Percentiles rank a stretch among this genome's conserved stretches.
Conservation (phyloP, 2,113 vertebrate genomes). For the Meleagris gallopavo region DNA sequence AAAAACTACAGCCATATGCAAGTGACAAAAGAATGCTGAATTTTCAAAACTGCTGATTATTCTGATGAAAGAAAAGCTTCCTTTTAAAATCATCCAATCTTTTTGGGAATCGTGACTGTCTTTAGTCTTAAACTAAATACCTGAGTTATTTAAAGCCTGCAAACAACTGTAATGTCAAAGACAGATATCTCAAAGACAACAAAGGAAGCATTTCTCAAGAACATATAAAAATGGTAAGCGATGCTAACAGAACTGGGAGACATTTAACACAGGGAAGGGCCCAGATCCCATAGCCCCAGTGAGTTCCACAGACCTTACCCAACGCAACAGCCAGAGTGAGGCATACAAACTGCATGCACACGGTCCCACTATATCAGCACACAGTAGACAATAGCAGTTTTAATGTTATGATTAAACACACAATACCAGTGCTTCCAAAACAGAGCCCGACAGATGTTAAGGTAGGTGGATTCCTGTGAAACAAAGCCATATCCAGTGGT, state of each 20-base stretch:
- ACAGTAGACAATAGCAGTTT: neutral
- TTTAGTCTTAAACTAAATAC: neutral
- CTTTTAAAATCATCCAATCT: neutral
- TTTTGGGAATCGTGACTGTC: neutral
- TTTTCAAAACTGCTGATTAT: neutral
- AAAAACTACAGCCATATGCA: neutral
- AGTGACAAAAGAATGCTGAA: neutral
- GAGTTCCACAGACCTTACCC: neutral
- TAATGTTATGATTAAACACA: neutral
- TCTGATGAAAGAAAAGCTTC: neutral
- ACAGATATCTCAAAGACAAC: neutral
- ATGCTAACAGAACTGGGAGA: neutral
- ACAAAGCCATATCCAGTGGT: neutral
- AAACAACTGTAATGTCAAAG: neutral
- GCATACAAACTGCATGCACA: neutral
- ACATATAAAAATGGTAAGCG: neutral
- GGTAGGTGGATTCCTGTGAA: neutral
- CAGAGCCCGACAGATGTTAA: neutral
- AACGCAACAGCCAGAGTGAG: neutral
- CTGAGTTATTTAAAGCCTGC: neutral
- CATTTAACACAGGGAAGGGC: too few species aligned
- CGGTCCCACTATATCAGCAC: neutral
- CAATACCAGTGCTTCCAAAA: neutral
- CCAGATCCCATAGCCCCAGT: neutral
- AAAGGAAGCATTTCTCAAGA: neutral